Percentiles rank a stretch among this genome's conserved stretches.
Conservation (phyloP, 2,888 invertebrate genomes). For the Synanthedon tipuliformis region DNA sequence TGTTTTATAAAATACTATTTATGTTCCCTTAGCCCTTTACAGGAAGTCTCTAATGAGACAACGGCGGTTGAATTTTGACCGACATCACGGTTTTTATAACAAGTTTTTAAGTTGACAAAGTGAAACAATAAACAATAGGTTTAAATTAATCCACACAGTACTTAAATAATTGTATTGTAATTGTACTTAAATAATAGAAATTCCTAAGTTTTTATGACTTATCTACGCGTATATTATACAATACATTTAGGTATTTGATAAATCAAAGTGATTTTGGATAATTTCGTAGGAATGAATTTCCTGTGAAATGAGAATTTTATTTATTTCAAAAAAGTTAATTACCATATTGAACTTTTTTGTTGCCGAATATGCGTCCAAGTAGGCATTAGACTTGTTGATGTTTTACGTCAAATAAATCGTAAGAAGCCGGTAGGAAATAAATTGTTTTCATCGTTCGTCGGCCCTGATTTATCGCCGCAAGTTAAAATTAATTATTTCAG, state of each 20-base stretch:
- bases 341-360: neutral
- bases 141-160: too few relatives aligned
- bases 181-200: too few relatives aligned
- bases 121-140: neutral
- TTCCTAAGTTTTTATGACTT: too few relatives aligned
- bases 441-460: constrained; percentile 40
- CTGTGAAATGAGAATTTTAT: too few relatives aligned
- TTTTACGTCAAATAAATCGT: constrained; percentile 35
- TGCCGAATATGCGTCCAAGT: neutral
- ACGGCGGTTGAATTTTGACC: neutral
- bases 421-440: constrained; percentile 27
- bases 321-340: too few relatives aligned
- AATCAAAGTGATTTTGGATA: too few relatives aligned
- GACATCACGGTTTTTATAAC: neutral
- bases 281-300: too few relatives aligned
- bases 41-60: neutral
- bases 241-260: too few relatives aligned
- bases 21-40: neutral
- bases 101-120: neutral
- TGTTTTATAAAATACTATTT: neutral
- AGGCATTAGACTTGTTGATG: constrained; percentile 25
- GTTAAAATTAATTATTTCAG: constrained; percentile 46
- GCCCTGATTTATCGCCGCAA: constrained; percentile 34
- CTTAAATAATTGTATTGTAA: too few relatives aligned
- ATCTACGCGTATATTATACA: too few relatives aligned